Evolutionary conservation across 2,888 invertebrate species (phyloP).

Genomic region (Anoncus sp.): DNA sequence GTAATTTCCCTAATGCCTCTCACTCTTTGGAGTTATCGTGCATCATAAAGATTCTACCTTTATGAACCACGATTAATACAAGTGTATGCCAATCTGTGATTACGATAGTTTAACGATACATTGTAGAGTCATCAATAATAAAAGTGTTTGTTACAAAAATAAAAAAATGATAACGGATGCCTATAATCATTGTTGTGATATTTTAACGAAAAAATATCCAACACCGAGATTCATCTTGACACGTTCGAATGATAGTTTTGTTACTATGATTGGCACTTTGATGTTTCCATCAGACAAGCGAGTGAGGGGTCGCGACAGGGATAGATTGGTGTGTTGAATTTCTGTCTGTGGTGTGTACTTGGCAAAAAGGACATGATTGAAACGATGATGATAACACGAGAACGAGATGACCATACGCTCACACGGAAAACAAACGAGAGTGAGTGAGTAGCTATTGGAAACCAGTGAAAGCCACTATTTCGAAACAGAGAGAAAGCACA

Average conservation of each 20-base stretch:
- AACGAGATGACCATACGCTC: conserved; percentile 50
- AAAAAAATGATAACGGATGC: too few relatives aligned
- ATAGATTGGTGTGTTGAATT: conserved; percentile 59
- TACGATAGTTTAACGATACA: conserved; percentile 16
- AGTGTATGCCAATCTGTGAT: background rate
- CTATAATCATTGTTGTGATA: too few relatives aligned
- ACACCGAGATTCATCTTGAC: conserved; percentile 25
- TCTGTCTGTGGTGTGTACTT: conserved; percentile 57
- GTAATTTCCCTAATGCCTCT: background rate
- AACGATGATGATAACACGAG: conserved; percentile 74
- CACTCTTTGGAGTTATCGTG: background rate
- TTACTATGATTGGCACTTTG: conserved; percentile 59
- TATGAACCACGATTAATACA: too few relatives aligned
- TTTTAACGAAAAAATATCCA: background rate
- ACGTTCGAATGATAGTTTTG: conserved; percentile 45
- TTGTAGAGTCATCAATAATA: background rate
- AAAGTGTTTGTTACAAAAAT: background rate
- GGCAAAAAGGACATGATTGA: conserved; percentile 68
- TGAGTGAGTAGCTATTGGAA: conserved; percentile 57
- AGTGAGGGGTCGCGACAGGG: conserved; percentile 51
- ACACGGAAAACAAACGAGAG: conserved; percentile 68
- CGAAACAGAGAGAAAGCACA: conserved; percentile 41
- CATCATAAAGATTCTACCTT: too few relatives aligned
- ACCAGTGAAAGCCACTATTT: conserved; percentile 51
- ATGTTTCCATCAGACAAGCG: conserved; percentile 42